Evolutionary conservation across 1,140 invertebrate genomes (phyloP), one percentile per base, ranked within the genome.

Genomic region (Diprion similis): DNA sequence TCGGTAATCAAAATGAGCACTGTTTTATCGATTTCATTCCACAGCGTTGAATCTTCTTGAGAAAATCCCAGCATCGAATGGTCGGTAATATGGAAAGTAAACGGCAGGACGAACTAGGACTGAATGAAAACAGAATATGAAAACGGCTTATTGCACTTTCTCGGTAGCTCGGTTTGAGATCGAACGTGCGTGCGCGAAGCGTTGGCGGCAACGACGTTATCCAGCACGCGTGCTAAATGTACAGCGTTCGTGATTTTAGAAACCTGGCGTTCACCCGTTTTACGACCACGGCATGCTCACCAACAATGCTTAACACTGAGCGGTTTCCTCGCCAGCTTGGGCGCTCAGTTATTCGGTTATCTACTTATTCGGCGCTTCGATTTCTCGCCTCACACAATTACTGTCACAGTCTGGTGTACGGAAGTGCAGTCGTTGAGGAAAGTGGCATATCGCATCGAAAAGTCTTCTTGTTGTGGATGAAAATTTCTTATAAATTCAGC

Each of bases 221-320:
- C 11, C 51, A 17, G 51, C n/a, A 59, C 51, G 51, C 51, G 51
- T 59, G 51, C 51, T 59, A 15, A 59, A 59, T 59, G 51, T 17
- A 59, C 9, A 4, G 51, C 51, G 51, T 59, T 59, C 51, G 51
- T 59, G 51, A 59, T 59, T 59, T 59, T 59, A 59, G 51, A 59
- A 59, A 59, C 51, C n/a, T 59, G n/a, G 11, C 24, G 11, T 17
- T 13, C n/a, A 59, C 51, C 51, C n/a, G 11, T 59, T 59, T 59
- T 59, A 59, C 51, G 51, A 59, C 51, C n/a, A 9, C 51, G 51
- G 51, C 51, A 59, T 59, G 51, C 51, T 59, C 51, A 59, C 51
- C 51, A 9, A 59, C 51, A 59, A 59, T 59, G 51, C 11, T 15
- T 17, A 59, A 59, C 51, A 37, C 51, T 59, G 24, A 59, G 51